Base-by-base conservation (phyloP, 2,113 vertebrate species). In the Progne subis region DNA sequence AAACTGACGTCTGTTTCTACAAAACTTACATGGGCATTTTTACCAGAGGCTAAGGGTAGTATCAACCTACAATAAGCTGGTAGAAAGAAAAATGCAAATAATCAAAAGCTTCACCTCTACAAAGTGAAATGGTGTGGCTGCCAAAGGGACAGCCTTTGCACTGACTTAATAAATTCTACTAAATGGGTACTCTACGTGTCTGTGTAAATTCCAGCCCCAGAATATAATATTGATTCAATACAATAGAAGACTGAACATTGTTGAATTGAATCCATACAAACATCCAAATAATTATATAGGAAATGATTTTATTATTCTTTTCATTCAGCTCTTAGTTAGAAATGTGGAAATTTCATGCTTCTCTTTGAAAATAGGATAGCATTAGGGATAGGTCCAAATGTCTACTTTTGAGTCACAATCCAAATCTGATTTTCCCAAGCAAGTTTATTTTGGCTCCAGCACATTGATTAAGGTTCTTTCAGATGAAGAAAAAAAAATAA, bases 271-370 rank as follows among this genome's bases (percentile, higher is more conserved):
- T 90, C 76, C 82, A 78, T 86, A 60, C 52, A 90, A 61, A 52
- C 31, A 78, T 93, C 50, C 41, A 88, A 93, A 92, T 67, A 92
- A 83, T 86, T 90, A 86, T 52, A 88, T 88, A 91, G 79, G 56
- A 86, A 90, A 93, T 57, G 1, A 92, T 88, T 94, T 91, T 85
- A 87, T 91, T 11, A 86, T 94, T 81, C 31, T 78, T 94, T 93
- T 96, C 9, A 70, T 94, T 90, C 52, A 53, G 12, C 28, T 83
- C 31, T 56, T 21, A 46, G 56, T 95, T 85, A 68, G 56, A 90
- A 91, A 87, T 31, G 44, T 65, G 43, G 67, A 85, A 60, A 56
- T 83, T 81, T 70, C 47, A 49, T 52, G 60, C 31, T 80, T 81
- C 56, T 81, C 77, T 74, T 90, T 83, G 52, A 86, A 95, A 81